phyloP scores from a whole-genome alignment of 2,888 invertebrate species.

The Andrena trimmerana region DNA sequence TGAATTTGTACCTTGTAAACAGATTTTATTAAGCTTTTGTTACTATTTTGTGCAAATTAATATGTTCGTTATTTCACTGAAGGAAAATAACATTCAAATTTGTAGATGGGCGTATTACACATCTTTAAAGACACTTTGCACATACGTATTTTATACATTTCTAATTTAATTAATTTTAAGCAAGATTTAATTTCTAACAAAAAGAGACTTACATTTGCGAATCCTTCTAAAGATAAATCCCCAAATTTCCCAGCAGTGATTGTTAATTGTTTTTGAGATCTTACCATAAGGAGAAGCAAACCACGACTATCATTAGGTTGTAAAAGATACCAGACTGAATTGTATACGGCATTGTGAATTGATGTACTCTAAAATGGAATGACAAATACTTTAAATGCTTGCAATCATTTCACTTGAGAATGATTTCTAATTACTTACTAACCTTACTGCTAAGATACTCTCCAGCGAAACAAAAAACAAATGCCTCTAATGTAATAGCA shows the following conservation, averaged over 20 bases:
- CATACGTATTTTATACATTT: not conserved
- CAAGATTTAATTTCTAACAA: not conserved
- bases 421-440: constrained; percentile 17
- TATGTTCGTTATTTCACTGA: no score
- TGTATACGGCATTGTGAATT: constrained; percentile 56
- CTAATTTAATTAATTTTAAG: not conserved
- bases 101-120: no score
- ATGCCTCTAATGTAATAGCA: constrained; percentile 60
- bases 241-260: constrained; percentile 66
- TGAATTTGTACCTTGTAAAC: no score
- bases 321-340: constrained; percentile 65
- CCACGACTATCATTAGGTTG: constrained; percentile 45
- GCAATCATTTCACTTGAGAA: not conserved
- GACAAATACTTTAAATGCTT: not conserved
- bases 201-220: constrained; percentile 60
- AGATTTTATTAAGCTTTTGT: no score
- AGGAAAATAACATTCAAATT: no score
- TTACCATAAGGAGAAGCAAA: constrained; percentile 58
- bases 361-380: constrained; percentile 55
- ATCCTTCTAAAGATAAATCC: constrained; percentile 61
- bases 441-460: constrained; percentile 71
- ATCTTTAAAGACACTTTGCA: no score
- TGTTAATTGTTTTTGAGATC: constrained; percentile 62
- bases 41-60: no score
- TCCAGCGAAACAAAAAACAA: constrained; percentile 66